Evolutionary conservation across 2,888 invertebrate genomes (phyloP), one percentile per base, ranked within the genome.

Genomic region (Latrodectus hesperus): DNA sequence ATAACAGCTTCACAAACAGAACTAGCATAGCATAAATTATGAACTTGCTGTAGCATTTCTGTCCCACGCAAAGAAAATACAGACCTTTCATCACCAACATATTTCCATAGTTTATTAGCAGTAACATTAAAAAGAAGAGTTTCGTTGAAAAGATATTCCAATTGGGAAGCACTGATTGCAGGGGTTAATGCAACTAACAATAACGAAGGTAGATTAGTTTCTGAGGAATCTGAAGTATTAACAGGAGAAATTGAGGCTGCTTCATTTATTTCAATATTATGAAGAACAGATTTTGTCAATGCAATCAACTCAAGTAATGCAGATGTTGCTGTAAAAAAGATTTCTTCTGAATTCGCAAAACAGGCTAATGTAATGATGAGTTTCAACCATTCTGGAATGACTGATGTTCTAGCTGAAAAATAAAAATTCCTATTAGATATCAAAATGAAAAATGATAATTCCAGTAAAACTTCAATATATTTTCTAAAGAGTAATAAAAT

Each of bases 11-110:
- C 96, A 74, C 96, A 96, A n/a, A 94, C 93, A 91, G 94, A 93
- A 84, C 93, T 93, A 92, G 91, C 91, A 90, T 94, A 93, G 90
- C 95, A 92, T 67, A 94, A 94, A 91, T 96, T 95, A 91, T 97
- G 96, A 68, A 97, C 93, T 91, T 96, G 95, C 91, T 96, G 95
- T 3, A 97, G 93, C 22, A 97, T 92, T 70, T 95, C 95, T 9
- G 96, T 95, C 89, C 95, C 94, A 74, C 93, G 92, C 90, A 94
- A 93, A 90, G 95, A 95, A 89, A 93, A 93, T 82, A 93, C 93
- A 65, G 94, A 93, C 22, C 93, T 93, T 77, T 94, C 92, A 81
- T 93, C 93, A 3, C 94, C 95, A 60, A 96, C 92, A 91, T 95
- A 94, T 90, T 94, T 93, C 96, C 96, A 96, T 79, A 96, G 92